Conservation (phyloP, 2,797 vertebrate genomes). For the Falco biarmicus region DNA sequence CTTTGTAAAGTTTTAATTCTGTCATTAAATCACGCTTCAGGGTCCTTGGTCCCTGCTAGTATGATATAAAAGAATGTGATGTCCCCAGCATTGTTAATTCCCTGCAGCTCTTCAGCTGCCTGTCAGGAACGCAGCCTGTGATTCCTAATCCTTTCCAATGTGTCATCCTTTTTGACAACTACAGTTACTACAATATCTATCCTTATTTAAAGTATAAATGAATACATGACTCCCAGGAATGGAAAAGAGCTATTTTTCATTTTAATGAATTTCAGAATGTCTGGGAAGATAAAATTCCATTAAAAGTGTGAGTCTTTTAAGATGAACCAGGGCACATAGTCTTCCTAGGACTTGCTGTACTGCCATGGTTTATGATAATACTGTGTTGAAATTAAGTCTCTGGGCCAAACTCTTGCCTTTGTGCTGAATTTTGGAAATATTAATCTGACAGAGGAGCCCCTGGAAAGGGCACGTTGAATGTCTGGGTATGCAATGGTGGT, state of each 20-base stretch:
- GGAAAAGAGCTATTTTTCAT: not conserved
- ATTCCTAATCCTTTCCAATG: not conserved
- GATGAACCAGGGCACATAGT: not conserved
- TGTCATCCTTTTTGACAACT: not conserved
- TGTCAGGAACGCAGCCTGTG: not conserved
- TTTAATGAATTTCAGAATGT: slow-evolving; percentile 1
- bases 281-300: slow-evolving; percentile 3
- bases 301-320: not conserved
- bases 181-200: not conserved
- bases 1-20: not conserved
- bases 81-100: not conserved
- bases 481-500: not conserved
- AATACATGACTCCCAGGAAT: not conserved
- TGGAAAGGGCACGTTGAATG: not conserved
- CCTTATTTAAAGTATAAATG: not conserved
- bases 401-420: not conserved
- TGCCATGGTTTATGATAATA: not conserved
- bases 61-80: not conserved
- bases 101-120: not conserved
- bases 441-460: not conserved
- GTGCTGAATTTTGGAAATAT: not conserved
- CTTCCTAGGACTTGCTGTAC: not conserved
- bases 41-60: not conserved
- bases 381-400: not conserved
- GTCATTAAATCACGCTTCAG: not conserved